A percentile compares a stretch with the other conserved stretches of the same genome.
Conservation (phyloP, 2,797 vertebrate genomes). For the Siniperca scherzeri region DNA sequence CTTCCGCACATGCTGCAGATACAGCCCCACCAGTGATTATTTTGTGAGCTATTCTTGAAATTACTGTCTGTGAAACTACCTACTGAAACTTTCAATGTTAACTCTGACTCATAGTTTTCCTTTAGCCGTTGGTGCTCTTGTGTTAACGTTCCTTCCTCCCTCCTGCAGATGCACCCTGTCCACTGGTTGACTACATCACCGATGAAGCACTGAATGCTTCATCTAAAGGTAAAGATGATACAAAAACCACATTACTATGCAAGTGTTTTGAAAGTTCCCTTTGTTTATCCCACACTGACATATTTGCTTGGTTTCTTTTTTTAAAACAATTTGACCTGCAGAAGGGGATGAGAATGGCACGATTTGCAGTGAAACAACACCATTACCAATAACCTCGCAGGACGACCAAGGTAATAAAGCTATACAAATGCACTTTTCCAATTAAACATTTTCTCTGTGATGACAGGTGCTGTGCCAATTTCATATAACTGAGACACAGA, state of each 20-base stretch:
- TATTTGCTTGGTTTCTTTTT: background rate
- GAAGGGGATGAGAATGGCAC: slow-evolving; percentile 57
- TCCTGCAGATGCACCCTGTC: slow-evolving; percentile 68
- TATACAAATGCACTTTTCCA: slow-evolving; percentile 1
- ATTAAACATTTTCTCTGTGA: background rate
- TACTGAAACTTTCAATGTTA: background rate
- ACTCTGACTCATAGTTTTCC: background rate
- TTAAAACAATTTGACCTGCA: slow-evolving; percentile 28
- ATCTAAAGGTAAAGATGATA: slow-evolving; percentile 65
- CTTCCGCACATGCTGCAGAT: slow-evolving; percentile 6
- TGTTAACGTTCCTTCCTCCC: slow-evolving; percentile 26
- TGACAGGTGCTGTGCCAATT: background rate
- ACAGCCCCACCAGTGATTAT: background rate
- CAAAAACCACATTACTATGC: background rate
- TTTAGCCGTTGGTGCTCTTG: background rate
- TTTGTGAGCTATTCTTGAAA: slow-evolving; percentile 3
- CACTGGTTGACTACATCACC: slow-evolving; percentile 73
- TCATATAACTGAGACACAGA: background rate
- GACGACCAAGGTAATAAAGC: slow-evolving; percentile 68
- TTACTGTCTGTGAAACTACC: slow-evolving; percentile 8
- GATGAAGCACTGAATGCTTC: slow-evolving; percentile 57
- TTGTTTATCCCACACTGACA: background rate
- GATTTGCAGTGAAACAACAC: slow-evolving; percentile 61
- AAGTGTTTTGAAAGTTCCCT: background rate
- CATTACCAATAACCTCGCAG: slow-evolving; percentile 51